Percentiles rank a stretch among this genome's conserved stretches.
Evolutionary conservation across 2,888 invertebrate species (phyloP).

Genomic region (Tenthredo mesomela): DNA sequence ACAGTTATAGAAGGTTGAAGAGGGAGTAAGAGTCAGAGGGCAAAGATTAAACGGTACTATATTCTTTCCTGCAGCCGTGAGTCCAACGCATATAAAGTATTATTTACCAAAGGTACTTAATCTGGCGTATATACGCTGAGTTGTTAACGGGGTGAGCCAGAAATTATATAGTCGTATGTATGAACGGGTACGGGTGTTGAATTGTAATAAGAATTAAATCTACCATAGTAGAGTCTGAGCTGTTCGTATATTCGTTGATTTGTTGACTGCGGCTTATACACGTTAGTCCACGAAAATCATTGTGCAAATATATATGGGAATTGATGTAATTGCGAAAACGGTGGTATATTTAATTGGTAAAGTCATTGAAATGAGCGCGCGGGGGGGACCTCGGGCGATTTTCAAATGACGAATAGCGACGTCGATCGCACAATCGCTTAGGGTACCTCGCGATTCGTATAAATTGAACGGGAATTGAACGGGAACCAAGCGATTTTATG

Average conservation of each 20-base stretch:
- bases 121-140: conserved; percentile 23
- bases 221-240: conserved; percentile 17
- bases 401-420: conserved; percentile 39
- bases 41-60: conserved; percentile 45
- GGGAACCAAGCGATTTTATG: conserved; percentile 28
- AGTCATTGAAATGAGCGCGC: conserved; percentile 37
- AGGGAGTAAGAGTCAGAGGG: conserved; percentile 29
- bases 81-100: conserved; percentile 36
- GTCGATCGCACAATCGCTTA: conserved; percentile 24
- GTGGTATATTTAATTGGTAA: conserved; percentile 46
- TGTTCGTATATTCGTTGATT: conserved; percentile 6
- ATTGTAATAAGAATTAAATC: conserved; percentile 44
- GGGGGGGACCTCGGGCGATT: conserved; percentile 43
- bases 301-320: conserved; percentile 21
- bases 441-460: conserved; percentile 11
- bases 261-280: neutral
- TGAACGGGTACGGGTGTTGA: conserved; percentile 39
- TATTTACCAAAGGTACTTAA: conserved; percentile 33
- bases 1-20: conserved; percentile 13
- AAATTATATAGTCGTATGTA: conserved; percentile 44
- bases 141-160: conserved; percentile 45
- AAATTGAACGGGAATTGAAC: conserved; percentile 41
- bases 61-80: neutral
- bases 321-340: conserved; percentile 43
- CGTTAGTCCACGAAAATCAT: conserved; percentile 35